A percentile compares a stretch with the other conserved stretches of the same genome.
These are phyloP conservation scores for Gobiocypris rarus DNA, from an alignment of 2,113 vertebrate genomes.

Conservation along the genomic window DNA sequence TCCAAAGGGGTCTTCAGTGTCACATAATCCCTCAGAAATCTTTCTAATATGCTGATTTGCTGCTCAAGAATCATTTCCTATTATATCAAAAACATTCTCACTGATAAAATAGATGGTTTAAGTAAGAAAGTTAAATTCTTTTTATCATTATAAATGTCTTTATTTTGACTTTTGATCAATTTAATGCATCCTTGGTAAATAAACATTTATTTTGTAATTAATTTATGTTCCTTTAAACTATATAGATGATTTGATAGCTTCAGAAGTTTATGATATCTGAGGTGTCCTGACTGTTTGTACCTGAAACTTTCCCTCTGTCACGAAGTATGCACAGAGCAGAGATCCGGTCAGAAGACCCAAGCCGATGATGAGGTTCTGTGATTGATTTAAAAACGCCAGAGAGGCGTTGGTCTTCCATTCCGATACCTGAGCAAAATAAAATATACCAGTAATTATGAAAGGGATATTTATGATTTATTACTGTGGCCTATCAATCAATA, in stretches of 20 bases:
- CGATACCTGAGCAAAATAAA: slow-evolving; percentile 68
- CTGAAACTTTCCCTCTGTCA: slow-evolving; percentile 86
- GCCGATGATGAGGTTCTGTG: slow-evolving; percentile 91
- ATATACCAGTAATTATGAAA: too few species aligned
- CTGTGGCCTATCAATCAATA: background rate
- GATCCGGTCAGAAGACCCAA: slow-evolving; percentile 88
- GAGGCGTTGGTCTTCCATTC: slow-evolving; percentile 95
- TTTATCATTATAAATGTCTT: background rate
- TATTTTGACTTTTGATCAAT: background rate
- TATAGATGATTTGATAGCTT: background rate
- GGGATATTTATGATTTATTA: background rate
- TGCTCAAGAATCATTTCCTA: too few species aligned
- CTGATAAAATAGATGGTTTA: too few species aligned
- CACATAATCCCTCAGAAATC: too few species aligned
- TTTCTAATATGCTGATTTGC: too few species aligned
- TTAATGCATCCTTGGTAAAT: too few species aligned
- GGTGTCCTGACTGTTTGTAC: slow-evolving; percentile 63
- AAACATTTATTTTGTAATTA: too few species aligned
- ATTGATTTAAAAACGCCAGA: slow-evolving; percentile 91
- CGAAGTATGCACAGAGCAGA: slow-evolving; percentile 92
- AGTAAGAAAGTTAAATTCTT: too few species aligned
- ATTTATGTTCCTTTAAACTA: too few species aligned
- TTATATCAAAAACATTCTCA: too few species aligned
- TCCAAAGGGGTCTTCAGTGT: background rate
- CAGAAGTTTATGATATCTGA: background rate